Evolutionary conservation across 2,888 invertebrate species (phyloP), one percentile per base, ranked within the genome.

Genomic region (Himalopsyche anomala): DNA sequence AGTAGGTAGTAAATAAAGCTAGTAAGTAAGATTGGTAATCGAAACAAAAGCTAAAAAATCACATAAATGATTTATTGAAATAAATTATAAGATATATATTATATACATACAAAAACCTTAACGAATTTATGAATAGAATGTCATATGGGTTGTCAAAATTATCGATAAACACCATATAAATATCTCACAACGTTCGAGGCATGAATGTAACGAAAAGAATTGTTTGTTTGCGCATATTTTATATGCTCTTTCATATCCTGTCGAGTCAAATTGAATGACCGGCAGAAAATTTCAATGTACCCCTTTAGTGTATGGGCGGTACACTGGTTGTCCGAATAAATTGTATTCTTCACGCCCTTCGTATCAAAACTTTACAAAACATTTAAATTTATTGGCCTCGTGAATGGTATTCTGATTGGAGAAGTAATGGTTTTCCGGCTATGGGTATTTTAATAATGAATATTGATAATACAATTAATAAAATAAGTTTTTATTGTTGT

Each of bases 291-390:
- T 83, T 83, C 74, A 56, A 69, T 69, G 83, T 45, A 83, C 83
- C 81, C 28, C 81, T 74, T 74, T 74, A 74, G 5, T 42, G 80
- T 51, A 40, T 86, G 85, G 85, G 85, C 83, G 83, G 74, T 42
- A 45, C 86, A 38, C 51, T 62, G 86, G 62, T 36, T 86, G 87
- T 85, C 83, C 19, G 81, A 81, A 84, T 85, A 85, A 87, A 87
- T 87, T 85, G 83, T 85, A 84, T 84, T 85, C 84, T 87, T 87
- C 87, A 87, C 87, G 87, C 87, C 87, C 85, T 79, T n/a, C 85
- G 81, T 82, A 85, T 85, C 84, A 84, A 81, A 80, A 74, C 74
- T 36, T 74, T 38, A 74, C 74, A 74, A 86, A 84, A 82, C 84
- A 87, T 87, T 87, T 81, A 85, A 87, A 87, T 87, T 87, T 82